phyloP scores from a whole-genome alignment of 2,113 vertebrate species.

The Apus apus region DNA sequence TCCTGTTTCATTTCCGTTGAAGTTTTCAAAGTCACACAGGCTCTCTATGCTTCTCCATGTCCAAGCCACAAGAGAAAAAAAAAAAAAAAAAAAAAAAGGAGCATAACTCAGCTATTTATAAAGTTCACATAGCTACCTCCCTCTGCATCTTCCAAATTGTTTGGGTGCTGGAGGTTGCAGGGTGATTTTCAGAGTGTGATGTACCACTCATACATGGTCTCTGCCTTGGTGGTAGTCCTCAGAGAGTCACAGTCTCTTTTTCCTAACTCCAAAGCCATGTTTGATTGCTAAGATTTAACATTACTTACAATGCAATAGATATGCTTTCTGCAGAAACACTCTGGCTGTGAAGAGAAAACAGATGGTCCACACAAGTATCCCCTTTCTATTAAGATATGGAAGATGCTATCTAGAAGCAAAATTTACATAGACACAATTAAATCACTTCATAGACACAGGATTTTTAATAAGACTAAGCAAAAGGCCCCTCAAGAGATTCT shows the following conservation, averaged over 20 bases:
- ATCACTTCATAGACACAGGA: neutral
- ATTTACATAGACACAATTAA: neutral
- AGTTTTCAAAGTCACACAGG: neutral
- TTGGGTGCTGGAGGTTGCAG: neutral
- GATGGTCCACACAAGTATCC: neutral
- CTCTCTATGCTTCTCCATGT: neutral
- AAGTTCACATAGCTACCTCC: neutral
- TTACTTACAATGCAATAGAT: neutral
- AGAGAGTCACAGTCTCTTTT: neutral
- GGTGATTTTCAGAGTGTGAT: neutral
- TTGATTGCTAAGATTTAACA: neutral
- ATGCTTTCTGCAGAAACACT: neutral
- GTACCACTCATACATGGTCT: neutral
- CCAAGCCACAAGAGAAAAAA: constrained; percentile 20
- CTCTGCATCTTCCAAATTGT: neutral
- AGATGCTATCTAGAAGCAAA: neutral
- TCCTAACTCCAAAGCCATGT: neutral
- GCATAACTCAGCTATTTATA: constrained; percentile 28
- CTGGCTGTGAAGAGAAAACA: neutral
- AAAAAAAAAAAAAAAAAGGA: neutral
- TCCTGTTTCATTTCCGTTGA: constrained; percentile 65
- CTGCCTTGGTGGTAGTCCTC: neutral
- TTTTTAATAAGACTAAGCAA: neutral
- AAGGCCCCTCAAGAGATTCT: fast-evolving
- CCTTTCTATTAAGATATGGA: neutral